Conservation (phyloP, 2,113 vertebrate species). For the Callopanchax toddi region DNA sequence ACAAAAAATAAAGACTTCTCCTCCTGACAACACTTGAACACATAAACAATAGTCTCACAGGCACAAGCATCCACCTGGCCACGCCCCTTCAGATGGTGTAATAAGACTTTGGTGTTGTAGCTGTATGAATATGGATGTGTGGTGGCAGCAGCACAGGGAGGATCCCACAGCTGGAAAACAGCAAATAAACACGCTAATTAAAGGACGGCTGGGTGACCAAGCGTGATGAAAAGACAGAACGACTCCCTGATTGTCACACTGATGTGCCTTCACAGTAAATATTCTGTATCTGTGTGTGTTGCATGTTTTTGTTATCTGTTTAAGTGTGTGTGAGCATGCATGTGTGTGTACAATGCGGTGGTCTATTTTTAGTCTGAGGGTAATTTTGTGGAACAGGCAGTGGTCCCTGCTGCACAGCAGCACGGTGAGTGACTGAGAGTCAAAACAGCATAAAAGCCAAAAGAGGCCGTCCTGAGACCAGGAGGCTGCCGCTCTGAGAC, state of each 20-base stretch:
- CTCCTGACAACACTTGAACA: too few species aligned
- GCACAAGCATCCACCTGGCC: slow-evolving; percentile 11
- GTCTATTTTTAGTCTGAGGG: slow-evolving; percentile 62
- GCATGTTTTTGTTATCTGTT: neutral
- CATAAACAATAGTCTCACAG: neutral
- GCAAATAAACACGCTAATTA: slow-evolving; percentile 42
- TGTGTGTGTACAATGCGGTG: slow-evolving; percentile 3
- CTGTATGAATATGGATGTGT: slow-evolving; percentile 16
- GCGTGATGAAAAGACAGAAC: slow-evolving; percentile 41
- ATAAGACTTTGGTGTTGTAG: slow-evolving; percentile 17
- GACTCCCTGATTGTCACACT: slow-evolving; percentile 7
- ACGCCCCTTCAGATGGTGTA: neutral
- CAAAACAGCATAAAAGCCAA: slow-evolving; percentile 29
- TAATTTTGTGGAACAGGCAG: slow-evolving; percentile 52
- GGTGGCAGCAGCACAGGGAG: slow-evolving; percentile 24
- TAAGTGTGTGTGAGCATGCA: neutral
- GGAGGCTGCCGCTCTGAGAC: slow-evolving; percentile 34
- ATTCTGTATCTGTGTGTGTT: neutral
- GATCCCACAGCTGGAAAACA: slow-evolving; percentile 35
- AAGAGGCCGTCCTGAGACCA: slow-evolving; percentile 7
- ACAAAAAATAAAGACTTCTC: neutral
- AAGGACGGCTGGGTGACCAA: slow-evolving; percentile 28
- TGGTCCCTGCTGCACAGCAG: slow-evolving; percentile 47
- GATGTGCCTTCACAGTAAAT: slow-evolving; percentile 23
- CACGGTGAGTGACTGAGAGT: slow-evolving; percentile 34